Base-by-base conservation (phyloP, 2,888 invertebrate species). In the Drosophila neotestacea region DNA sequence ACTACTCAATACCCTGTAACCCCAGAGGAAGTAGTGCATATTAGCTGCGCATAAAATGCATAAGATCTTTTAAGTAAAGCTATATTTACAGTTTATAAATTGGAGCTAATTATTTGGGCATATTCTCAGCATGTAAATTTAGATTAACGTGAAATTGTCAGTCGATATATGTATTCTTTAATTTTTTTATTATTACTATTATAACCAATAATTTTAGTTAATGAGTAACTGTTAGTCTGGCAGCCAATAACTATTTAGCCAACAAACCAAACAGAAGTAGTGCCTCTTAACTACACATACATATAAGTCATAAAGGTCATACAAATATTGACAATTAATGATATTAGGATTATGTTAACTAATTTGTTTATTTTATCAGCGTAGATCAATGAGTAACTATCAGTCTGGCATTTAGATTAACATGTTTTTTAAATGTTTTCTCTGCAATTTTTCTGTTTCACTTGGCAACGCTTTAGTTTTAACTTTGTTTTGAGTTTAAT, bases 391-490 rank as follows among this genome's bases (percentile, higher is more conserved):
- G 54, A 28, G 44, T 48, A 48, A 39, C 39, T 46, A 10, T 3
- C 2, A 38, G 56, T 46, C 46, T 34, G 13, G 10, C 27, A 58
- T 34, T 44, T 32, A 10, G 7, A 4, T 13, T 5, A 4, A 7
- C 22, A 1, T 22, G 16, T 22, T 1, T 46, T 1, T 10, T 27
- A 27, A 55, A 42, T 42, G 42, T 32, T 52, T 50, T 50, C 48
- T 16, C 59, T 59, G 13, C 27, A 11, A 22, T 59, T 47, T 47
- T 28, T 58, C 27, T 42, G 50, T 48, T 44, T 65, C 46, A 59
- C 47, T 59, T 59, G 58, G 68, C 41, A 55, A 63, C 46, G 65
- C 65, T 79, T 66, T n/a, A 27, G 62, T 9, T 32, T 6, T 6
- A 22, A 22, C 46, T 70, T 54, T 27, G 38, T 34, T 62, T 68